Evolutionary conservation across 2,113 vertebrate genomes (phyloP).

Genomic region (Sakesphorus luctuosus): DNA sequence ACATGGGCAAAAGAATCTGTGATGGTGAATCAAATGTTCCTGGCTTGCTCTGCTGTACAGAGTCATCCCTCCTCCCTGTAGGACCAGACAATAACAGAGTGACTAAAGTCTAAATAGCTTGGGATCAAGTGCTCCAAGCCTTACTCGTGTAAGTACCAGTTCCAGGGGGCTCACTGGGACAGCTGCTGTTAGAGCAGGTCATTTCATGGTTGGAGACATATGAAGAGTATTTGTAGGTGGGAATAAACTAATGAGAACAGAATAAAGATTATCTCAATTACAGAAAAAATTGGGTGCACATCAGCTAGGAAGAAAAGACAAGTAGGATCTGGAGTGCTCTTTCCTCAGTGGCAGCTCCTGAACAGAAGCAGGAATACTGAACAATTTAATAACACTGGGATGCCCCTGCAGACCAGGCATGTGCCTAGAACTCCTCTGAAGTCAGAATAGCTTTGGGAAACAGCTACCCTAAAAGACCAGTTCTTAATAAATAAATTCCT

Average conservation of each 20-base stretch:
- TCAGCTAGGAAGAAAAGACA: constrained; percentile 24
- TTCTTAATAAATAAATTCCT: neutral
- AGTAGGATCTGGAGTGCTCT: neutral
- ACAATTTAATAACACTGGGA: neutral
- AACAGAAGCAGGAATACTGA: neutral
- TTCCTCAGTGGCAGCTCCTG: neutral
- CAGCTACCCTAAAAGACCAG: neutral
- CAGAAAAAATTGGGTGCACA: neutral
- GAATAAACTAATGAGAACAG: neutral
- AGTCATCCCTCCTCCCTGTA: constrained; percentile 29
- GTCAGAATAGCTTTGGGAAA: neutral
- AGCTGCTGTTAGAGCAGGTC: neutral
- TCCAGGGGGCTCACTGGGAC: constrained; percentile 25
- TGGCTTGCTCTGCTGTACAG: neutral
- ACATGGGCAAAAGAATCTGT: constrained; percentile 43
- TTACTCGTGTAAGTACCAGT: neutral
- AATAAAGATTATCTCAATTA: neutral
- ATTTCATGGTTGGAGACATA: constrained; percentile 28
- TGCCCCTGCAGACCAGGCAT: neutral
- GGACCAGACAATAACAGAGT: constrained; percentile 7
- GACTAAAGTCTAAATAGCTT: constrained; percentile 26
- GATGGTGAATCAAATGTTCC: constrained; percentile 57
- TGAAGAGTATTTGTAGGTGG: constrained; percentile 30
- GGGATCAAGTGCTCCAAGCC: neutral
- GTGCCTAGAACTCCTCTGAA: neutral